Evolutionary conservation across 2,888 invertebrate species (phyloP).

Genomic region (Drosophila anceps): DNA sequence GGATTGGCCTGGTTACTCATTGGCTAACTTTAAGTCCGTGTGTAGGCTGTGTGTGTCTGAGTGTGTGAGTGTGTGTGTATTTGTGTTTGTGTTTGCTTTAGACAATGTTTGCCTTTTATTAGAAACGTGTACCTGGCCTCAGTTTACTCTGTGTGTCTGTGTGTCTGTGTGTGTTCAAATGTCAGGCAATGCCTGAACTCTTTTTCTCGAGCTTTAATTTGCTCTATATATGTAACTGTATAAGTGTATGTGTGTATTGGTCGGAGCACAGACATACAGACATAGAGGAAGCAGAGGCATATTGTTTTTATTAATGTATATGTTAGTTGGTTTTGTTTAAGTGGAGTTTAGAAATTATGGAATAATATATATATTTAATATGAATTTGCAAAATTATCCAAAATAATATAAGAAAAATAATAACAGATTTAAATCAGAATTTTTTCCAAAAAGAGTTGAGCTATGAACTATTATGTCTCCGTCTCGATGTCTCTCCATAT

Average conservation of each 20-base stretch:
- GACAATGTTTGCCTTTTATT: slow-evolving; percentile 75
- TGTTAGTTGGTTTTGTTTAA: background rate
- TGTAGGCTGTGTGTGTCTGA: slow-evolving; percentile 8
- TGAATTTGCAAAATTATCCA: background rate
- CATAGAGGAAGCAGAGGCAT: background rate
- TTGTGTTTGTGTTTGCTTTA: slow-evolving; percentile 57
- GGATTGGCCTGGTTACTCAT: slow-evolving; percentile 41
- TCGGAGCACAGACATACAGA: no score
- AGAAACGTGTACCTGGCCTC: slow-evolving; percentile 54
- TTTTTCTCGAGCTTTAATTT: slow-evolving; percentile 37
- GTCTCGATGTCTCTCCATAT: background rate
- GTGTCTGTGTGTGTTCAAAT: slow-evolving; percentile 26
- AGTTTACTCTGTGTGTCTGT: slow-evolving; percentile 3
- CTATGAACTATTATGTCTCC: background rate
- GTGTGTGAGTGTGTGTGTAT: slow-evolving; percentile 16
- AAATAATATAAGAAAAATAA: background rate
- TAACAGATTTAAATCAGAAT: no score
- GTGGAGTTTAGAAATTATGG: background rate
- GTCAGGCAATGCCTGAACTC: slow-evolving; percentile 22
- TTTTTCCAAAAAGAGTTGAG: background rate
- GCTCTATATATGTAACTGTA: background rate
- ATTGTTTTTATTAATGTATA: background rate
- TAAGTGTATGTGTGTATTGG: background rate
- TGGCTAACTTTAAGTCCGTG: slow-evolving; percentile 1
- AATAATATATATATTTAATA: background rate